Conservation (phyloP, 1,140 invertebrate genomes). For the Hyles vespertilio region DNA sequence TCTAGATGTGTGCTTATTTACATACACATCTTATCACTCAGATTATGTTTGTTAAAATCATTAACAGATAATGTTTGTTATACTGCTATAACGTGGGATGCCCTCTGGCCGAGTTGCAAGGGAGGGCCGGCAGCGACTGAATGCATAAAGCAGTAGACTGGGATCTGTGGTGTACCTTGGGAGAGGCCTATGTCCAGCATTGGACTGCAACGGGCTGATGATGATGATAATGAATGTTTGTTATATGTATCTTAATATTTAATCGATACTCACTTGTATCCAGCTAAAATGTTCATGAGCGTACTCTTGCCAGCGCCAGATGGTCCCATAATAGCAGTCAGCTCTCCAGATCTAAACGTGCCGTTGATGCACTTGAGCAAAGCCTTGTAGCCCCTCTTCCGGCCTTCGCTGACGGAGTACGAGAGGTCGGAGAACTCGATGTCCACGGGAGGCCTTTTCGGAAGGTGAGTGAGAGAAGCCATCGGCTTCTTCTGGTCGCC, state of each 20-base stretch:
- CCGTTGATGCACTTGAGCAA: conserved; percentile 92
- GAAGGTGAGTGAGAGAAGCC: conserved; percentile 84
- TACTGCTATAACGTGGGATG: too few relatives aligned
- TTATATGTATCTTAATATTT: too few relatives aligned
- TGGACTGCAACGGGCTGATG: too few relatives aligned
- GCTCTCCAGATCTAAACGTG: conserved; percentile 84
- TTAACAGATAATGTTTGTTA: too few relatives aligned
- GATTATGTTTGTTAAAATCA: too few relatives aligned
- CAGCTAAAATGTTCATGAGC: conserved; percentile 92
- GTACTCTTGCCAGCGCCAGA: conserved; percentile 96
- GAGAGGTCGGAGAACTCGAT: conserved; percentile 90
- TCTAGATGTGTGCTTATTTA: neutral
- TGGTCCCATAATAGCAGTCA: conserved; percentile 96
- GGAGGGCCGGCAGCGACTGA: too few relatives aligned
- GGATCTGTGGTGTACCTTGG: too few relatives aligned
- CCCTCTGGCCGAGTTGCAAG: too few relatives aligned
- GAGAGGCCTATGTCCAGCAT: too few relatives aligned
- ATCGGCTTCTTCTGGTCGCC: conserved; percentile 78
- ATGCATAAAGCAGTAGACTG: too few relatives aligned
- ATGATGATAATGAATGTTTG: too few relatives aligned
- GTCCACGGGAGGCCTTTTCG: conserved; percentile 89
- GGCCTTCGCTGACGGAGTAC: conserved; percentile 90
- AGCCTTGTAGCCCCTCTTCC: conserved; percentile 86
- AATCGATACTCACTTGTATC: conserved; percentile 85
- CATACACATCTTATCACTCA: neutral